A percentile compares a stretch with the other conserved stretches of the same genome.
Conservation (phyloP, 2,797 vertebrate genomes). For the Tenualosa ilisha region DNA sequence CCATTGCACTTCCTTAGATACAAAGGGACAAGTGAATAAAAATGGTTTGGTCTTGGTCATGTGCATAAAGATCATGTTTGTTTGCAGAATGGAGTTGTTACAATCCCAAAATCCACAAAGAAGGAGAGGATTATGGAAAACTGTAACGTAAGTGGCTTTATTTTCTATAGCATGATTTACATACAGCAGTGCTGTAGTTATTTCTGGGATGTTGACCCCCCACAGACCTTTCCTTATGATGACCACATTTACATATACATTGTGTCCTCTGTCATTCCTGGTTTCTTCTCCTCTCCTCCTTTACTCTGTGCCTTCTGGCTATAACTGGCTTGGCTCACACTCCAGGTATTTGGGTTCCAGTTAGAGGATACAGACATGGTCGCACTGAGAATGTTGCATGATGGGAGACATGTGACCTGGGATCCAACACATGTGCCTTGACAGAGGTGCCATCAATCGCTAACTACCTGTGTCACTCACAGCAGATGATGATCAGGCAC, state of each 20-base stretch:
- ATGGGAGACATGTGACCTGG: constrained; percentile 77
- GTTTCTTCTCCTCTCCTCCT: background rate
- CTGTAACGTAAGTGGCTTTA: constrained; percentile 70
- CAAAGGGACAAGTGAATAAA: background rate
- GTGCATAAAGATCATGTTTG: constrained; percentile 26
- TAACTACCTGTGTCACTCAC: background rate
- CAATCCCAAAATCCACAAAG: constrained; percentile 83
- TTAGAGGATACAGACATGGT: constrained; percentile 68
- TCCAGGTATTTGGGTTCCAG: constrained; percentile 75
- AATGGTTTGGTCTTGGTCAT: no score
- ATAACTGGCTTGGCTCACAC: constrained; percentile 38
- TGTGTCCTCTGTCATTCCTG: background rate
- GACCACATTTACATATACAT: background rate
- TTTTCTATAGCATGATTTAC: background rate
- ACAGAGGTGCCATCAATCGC: constrained; percentile 37
- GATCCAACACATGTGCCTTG: constrained; percentile 68
- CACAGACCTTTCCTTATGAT: background rate
- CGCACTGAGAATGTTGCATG: constrained; percentile 71
- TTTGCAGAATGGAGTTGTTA: constrained; percentile 79
- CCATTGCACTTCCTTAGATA: background rate
- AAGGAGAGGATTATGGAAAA: constrained; percentile 76
- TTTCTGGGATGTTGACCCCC: background rate
- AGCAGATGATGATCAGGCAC: background rate
- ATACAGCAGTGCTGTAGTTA: background rate
- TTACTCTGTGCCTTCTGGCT: background rate